Conservation (phyloP, 2,113 vertebrate species). For the Mobula birostris region DNA sequence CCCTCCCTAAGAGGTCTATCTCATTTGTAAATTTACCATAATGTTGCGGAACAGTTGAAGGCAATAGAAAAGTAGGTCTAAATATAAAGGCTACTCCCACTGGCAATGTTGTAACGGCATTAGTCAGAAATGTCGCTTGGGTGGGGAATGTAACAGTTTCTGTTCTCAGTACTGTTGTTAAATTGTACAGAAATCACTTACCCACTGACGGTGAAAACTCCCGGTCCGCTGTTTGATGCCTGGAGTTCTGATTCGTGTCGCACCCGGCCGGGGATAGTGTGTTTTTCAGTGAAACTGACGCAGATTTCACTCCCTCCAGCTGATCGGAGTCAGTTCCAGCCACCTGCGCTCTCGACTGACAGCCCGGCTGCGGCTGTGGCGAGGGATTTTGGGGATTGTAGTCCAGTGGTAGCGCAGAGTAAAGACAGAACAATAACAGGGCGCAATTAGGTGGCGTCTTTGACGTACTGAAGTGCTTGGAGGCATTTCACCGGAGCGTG, state of each 20-base stretch:
- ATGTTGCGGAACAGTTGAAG: background rate
- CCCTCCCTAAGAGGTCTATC: background rate
- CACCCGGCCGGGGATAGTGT: background rate
- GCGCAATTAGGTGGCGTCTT: no score
- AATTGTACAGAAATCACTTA: background rate
- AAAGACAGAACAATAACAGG: background rate
- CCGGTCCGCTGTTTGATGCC: background rate
- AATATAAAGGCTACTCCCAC: background rate
- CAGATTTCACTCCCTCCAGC: background rate
- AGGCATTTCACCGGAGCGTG: no score
- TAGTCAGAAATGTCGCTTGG: background rate
- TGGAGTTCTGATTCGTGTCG: background rate
- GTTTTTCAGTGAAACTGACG: conserved; percentile 1
- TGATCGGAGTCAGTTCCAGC: background rate
- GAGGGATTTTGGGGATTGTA: conserved; percentile 3
- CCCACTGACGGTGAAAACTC: background rate
- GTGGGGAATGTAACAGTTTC: background rate
- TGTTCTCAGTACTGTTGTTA: background rate
- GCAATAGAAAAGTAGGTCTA: background rate
- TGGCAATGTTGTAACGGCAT: background rate
- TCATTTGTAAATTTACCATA: background rate
- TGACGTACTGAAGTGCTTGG: no score
- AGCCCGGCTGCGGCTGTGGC: background rate
- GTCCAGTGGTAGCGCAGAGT: background rate
- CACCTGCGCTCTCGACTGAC: background rate